These are phyloP conservation scores for Eupithecia inturbata DNA, from an alignment of 2,888 invertebrate species.

Conservation along the genomic window DNA sequence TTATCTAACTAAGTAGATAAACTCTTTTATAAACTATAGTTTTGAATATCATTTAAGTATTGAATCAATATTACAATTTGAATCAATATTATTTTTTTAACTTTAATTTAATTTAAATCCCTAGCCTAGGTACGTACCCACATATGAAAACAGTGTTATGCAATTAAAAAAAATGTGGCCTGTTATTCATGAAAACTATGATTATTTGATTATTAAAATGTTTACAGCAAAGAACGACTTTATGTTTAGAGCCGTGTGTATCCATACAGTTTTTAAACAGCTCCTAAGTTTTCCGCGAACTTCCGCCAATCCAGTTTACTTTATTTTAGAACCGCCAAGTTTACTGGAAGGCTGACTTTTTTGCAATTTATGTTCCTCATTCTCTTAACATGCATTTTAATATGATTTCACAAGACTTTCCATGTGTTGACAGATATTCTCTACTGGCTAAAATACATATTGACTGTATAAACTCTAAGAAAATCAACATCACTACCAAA, in stretches of 20 bases:
- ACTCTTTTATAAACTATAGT: no score
- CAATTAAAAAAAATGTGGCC: no score
- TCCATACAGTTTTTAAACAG: constrained; percentile 49
- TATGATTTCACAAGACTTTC: not conserved
- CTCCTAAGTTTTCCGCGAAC: constrained; percentile 62
- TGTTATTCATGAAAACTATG: no score
- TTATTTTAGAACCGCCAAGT: constrained; percentile 66
- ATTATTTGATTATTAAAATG: no score
- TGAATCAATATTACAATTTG: no score
- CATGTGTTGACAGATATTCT: not conserved
- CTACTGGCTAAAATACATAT: not conserved
- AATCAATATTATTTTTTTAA: no score
- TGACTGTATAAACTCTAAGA: not conserved
- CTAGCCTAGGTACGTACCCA: no score
- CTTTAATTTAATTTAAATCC: no score
- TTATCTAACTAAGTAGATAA: no score
- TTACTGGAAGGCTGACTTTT: constrained; percentile 51
- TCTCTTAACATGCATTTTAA: constrained; percentile 35
- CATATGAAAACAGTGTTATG: no score
- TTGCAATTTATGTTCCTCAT: constrained; percentile 47
- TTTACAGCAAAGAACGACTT: not conserved
- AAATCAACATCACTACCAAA: not conserved
- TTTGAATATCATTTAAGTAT: no score
- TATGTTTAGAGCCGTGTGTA: constrained; percentile 43
- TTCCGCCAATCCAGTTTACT: constrained; percentile 59